Evolutionary conservation across 2,888 invertebrate genomes (phyloP), one percentile per base, ranked within the genome.

Genomic region (Liodrosophila aerea): DNA sequence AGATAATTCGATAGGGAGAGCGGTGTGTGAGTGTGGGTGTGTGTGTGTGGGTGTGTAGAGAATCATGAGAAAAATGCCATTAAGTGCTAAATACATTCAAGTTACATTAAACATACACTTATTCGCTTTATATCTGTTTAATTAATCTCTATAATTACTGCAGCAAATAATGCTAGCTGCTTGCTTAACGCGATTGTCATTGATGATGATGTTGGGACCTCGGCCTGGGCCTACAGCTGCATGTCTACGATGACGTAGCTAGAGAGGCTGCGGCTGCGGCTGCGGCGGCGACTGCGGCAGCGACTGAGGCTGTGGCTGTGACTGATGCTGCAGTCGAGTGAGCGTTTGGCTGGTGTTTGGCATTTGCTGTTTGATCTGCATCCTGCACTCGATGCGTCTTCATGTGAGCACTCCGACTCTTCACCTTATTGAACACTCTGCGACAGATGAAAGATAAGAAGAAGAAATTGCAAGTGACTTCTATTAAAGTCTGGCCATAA

Each of bases 361-460:
- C 40, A 61, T 74, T 75, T 9, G 74, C 63, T 53, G 72, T 71
- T 47, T 76, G 93, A 90, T 95, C 95, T 90, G 94, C 93, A 92
- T 97, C 96, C 90, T 95, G 94, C 86, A 96, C 95, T 89, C 96
- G 94, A 92, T 99, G 99, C 80, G 97, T 98, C 92, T 99, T 99
- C 98, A 99, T 98, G 92, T 99, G 99, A 75, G 98, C 98, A 92
- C 98, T 98, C 91, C 98, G 95, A 92, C 98, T 98, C 93, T 98
- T 98, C 89, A 98, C 97, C 93, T 98, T 98, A 92, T 94, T 95
- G 93, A 98, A 98, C 91, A 97, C 95, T 93, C 98, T 98, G 94
- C 83, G 92, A 78, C 33, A 16, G 12, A 41, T 7, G 37, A 34
- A 16, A 44, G 18, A 44, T 8, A 27, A 22, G 22, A 22, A 22